Base-by-base conservation (phyloP, 2,888 invertebrate genomes). In the Adelognathus sp. region DNA sequence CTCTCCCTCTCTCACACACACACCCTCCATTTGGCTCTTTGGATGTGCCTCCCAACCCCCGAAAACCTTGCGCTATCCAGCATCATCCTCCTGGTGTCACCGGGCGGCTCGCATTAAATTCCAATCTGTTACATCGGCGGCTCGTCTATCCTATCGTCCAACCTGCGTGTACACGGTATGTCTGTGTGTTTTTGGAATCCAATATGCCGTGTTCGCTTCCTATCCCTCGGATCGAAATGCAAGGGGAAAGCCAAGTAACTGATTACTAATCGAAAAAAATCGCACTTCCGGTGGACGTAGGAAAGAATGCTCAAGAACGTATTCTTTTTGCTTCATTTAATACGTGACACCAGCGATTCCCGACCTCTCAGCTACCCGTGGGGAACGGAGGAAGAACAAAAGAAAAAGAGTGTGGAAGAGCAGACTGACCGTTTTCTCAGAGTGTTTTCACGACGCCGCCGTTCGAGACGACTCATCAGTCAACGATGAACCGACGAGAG, bases 391-490 rank as follows among this genome's bases (percentile, higher is more conserved):
- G 56, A 58, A 72, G 64, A 39, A 76, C 52, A 63, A 67, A 75
- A 61, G 9, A 66, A 77, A 76, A 83, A 69, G 67, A 81, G 70
- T 64, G 64, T 61, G 79, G 74, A 83, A 69, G 67, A 81, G 70
- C 60, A 60, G 52, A 63, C 56, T 72, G 76, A 75, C 79, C 76
- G 85, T 86, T 87, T 87, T 86, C 86, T 85, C 79, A 70, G 85
- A 82, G 85, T 85, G 86, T 87, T 89, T 88, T 89, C 88, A 82
- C 86, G 86, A 86, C 81, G 86, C 84, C 87, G 86, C 52, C 86
- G 89, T 90, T 88, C 84, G 85, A 81, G 84, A 86, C 63, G 76
- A 87, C 90, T 91, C 90, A 91, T 91, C 91, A 90, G 90, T 91
- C 91, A 90, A 88, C 84, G 63, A 52, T 41, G 44, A 66, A 50